Base-by-base conservation (phyloP, 1,140 invertebrate species). In the Asbolus verrucosus region DNA sequence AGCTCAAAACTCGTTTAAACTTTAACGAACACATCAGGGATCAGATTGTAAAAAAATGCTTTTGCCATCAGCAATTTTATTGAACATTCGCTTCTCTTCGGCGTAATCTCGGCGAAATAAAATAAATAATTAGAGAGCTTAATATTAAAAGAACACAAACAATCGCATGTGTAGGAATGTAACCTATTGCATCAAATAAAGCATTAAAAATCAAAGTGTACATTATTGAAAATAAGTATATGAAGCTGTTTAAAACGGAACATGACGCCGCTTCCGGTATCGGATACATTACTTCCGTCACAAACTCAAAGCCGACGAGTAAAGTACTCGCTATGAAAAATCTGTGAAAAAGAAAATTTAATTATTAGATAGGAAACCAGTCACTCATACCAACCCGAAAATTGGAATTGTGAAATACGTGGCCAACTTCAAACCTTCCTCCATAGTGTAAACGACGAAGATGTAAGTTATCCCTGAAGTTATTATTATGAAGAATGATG, bases 211-310 rank as follows among this genome's bases (percentile, higher is more conserved):
- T 15, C 11, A 77, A 33, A n/a, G 72, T 69, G 5, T 36, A 63
- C 0, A 74, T 61, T 41, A 78, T 62, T n/a, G 75, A 61, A 31
- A 75, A 73, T 1, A 73, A 21, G 38, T 65, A 77, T 59, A 75
- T 74, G 13, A 69, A 30, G 0, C 71, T 72, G 54, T 77, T 76
- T 6, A 78, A 71, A 14, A 71, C 15, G 0, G 72, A 71, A 41
- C 73, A 74, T 14, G 76, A 70, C 4, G 69, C 67, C 0, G 72
- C 61, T 70, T 75, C 76, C 8, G 77, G 73, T 38, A 76, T 36
- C 19, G 77, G 77, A 62, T 76, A 77, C 3, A 76, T 75, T 0
- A 75, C 60, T 73, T 78, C 77, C 3, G 73, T 68, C 2, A 69
- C 59, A 61, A 75, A 78, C 54, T 78, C 76, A 24, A 75, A 76